A percentile compares a stretch with the other conserved stretches of the same genome.
These are phyloP conservation scores for Scophthalmus maximus DNA, from an alignment of 2,113 vertebrate genomes.

Conservation along the genomic window DNA sequence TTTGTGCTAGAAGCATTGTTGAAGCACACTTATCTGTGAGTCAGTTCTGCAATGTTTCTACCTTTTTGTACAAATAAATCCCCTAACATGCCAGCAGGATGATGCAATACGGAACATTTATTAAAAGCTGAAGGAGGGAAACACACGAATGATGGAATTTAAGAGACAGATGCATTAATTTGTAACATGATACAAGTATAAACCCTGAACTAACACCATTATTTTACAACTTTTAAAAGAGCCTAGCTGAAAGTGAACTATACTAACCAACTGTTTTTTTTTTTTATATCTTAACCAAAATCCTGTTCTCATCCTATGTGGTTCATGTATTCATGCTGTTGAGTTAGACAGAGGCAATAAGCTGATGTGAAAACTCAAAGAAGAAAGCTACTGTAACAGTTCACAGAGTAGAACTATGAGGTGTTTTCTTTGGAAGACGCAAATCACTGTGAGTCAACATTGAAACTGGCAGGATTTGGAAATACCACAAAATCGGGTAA, in stretches of 20 bases:
- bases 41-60: not conserved
- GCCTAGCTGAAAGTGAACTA: no score
- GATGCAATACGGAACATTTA: conserved; percentile 31
- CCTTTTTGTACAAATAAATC: conserved; percentile 26
- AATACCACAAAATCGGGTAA: conserved; percentile 51
- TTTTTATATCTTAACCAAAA: no score
- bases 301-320: no score
- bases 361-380: conserved; percentile 21
- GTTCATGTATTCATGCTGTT: not conserved
- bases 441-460: conserved; percentile 45
- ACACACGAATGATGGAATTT: conserved; percentile 25
- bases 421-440: conserved; percentile 53
- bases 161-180: conserved; percentile 11
- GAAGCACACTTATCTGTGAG: not conserved
- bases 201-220: not conserved
- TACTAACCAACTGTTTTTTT: no score
- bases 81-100: not conserved
- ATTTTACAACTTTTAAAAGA: not conserved
- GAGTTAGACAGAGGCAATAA: not conserved
- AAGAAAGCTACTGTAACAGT: conserved; percentile 18
- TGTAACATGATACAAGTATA: conserved; percentile 13
- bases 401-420: conserved; percentile 16
- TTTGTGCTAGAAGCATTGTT: not conserved
- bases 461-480: conserved; percentile 37
- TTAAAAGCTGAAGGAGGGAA: conserved; percentile 25